Evolutionary conservation across 2,888 invertebrate species (phyloP), one percentile per base, ranked within the genome.

Genomic region (Agriopis leucophaearia): DNA sequence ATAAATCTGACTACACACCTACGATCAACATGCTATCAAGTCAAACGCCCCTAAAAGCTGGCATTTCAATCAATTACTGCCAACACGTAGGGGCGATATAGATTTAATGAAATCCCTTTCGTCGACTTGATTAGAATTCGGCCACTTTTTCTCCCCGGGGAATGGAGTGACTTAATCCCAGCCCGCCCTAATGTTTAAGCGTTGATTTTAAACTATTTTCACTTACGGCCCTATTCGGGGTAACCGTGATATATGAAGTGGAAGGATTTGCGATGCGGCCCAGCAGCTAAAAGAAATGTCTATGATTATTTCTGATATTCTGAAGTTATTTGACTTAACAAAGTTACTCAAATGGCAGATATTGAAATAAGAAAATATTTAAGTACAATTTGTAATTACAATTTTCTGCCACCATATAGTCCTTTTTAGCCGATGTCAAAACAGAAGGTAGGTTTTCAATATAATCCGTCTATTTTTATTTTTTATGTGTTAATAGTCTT

Each of bases 41-140:
- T 70, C 70, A 67, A 71, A 44, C 56, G 60, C 69, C 74, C 72
- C 69, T 68, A 74, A 72, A 73, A 72, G 73, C 71, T 70, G 71
- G 72, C 75, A 72, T 90, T 89, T 91, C 91, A 91, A 92, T 93
- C 92, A 89, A 92, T 92, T 90, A 88, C 88, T 88, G 90, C 88
- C 92, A 90, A 89, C 91, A 89, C 87, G 87, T 83, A 87, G 86
- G 92, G 91, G 92, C 86, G 89, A 87, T 84, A 87, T 84, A 84
- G 86, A 87, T 92, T 92, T 90, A 92, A 92, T 92, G 88, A 91
- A 91, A 88, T 89, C 89, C 87, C 88, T 81, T 64, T 81, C 78
- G 83, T 82, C 83, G 84, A 86, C 85, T 87, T 88, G 89, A 90
- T 75, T 90, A 86, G 88, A 87, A 84, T 90, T 88, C 83, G 84